A percentile compares a stretch with the other conserved stretches of the same genome.
Conservation (phyloP, 2,113 vertebrate species). For the Guaruba guarouba region DNA sequence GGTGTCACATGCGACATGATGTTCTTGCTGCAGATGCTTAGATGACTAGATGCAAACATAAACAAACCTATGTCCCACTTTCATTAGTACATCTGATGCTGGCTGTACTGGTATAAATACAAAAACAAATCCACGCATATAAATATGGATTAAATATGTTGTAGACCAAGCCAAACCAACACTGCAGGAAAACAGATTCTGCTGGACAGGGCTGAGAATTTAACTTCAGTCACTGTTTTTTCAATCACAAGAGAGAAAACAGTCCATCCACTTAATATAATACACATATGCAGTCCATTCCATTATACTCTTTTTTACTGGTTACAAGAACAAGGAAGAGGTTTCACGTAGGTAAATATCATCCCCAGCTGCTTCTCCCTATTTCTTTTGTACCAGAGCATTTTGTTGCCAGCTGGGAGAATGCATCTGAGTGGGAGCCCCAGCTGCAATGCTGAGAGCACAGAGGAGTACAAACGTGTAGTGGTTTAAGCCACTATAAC, state of each 20-base stretch:
- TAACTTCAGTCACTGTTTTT: background rate
- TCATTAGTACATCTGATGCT: background rate
- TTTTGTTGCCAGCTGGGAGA: background rate
- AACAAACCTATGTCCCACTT: background rate
- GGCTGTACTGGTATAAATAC: background rate
- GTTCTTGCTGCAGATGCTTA: background rate
- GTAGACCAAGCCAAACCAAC: background rate
- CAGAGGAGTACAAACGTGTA: background rate
- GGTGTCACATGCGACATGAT: background rate
- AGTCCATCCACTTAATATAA: background rate
- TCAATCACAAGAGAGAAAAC: background rate
- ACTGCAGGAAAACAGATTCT: background rate
- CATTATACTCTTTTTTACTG: background rate
- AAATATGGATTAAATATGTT: background rate
- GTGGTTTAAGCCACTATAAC: no score
- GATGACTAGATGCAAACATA: background rate
- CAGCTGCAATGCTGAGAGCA: accelerated
- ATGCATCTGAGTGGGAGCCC: background rate
- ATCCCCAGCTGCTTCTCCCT: background rate
- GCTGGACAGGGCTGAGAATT: background rate
- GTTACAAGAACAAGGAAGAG: background rate
- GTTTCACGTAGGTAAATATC: background rate
- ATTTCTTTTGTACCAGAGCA: background rate
- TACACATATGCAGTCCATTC: background rate
- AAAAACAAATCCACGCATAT: background rate